Evolutionary conservation across 2,797 vertebrate genomes (phyloP).

Genomic region (Leucoraja ocellata): DNA sequence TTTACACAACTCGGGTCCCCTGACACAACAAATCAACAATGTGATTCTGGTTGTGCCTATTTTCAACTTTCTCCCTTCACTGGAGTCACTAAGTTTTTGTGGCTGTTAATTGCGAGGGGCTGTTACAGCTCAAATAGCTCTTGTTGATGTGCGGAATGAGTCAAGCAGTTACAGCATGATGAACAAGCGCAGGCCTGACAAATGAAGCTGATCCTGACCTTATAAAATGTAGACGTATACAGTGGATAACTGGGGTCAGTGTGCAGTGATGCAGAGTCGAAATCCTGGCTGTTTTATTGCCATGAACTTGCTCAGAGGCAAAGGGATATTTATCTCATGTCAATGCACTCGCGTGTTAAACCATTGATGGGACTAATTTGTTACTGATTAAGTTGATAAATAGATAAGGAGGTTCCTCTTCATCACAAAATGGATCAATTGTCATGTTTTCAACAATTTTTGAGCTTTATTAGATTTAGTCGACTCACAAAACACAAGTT

Average conservation of each 20-base stretch:
- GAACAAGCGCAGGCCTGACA: not conserved
- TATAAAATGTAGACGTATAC: not conserved
- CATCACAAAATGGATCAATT: not conserved
- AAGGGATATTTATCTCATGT: not conserved
- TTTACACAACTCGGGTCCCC: not conserved
- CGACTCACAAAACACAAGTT: not conserved
- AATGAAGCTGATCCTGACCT: conserved; percentile 1
- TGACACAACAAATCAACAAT: not conserved
- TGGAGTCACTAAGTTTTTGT: not conserved
- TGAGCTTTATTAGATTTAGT: not conserved
- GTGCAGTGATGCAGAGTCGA: not conserved
- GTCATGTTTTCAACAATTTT: not conserved
- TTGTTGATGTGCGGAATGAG: not conserved
- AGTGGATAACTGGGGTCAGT: conserved; percentile 5
- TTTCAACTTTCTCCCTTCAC: not conserved
- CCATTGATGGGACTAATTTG: not conserved
- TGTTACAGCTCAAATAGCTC: not conserved
- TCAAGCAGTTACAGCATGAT: conserved; percentile 1
- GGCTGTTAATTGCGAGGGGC: not conserved
- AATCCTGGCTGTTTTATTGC: not conserved
- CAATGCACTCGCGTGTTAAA: not conserved
- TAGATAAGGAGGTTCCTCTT: not conserved
- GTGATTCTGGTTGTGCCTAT: not conserved
- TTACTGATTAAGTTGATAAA: not conserved
- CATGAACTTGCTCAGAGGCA: not conserved